Conservation (phyloP, 1,140 invertebrate species). For the Vanessa tameamea region DNA sequence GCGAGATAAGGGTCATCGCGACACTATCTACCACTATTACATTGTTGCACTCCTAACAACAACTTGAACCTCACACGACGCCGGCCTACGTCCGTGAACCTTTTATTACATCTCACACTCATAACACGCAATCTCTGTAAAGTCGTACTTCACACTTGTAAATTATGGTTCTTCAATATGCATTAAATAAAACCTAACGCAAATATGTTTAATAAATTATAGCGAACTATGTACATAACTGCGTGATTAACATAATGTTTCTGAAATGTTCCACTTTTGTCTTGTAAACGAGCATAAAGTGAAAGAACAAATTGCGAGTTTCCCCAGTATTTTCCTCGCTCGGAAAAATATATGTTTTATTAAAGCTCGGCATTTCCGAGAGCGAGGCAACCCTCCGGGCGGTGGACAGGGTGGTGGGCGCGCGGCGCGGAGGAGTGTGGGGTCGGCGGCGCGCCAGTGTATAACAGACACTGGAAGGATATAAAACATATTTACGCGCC, state of each 20-base stretch:
- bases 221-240: constrained; percentile 72
- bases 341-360: constrained; percentile 81
- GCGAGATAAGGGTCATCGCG: constrained; percentile 71
- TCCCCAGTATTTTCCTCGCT: constrained; percentile 80
- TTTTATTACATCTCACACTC: constrained; percentile 53
- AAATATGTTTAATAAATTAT: constrained; percentile 55
- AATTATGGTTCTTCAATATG: constrained; percentile 29
- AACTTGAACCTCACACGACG: constrained; percentile 39
- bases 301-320: constrained; percentile 81
- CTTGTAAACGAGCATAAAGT: constrained; percentile 81
- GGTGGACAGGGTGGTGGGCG: constrained; percentile 49
- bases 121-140: constrained; percentile 29
- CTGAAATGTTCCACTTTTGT: constrained; percentile 80
- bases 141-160: background rate
- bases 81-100: constrained; percentile 12
- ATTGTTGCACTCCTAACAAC: constrained; percentile 33
- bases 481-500: constrained; percentile 81
- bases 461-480: constrained; percentile 80
- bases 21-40: constrained; percentile 52
- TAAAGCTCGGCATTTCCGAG: constrained; percentile 80
- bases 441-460: constrained; percentile 71
- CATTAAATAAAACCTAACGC: constrained; percentile 38
- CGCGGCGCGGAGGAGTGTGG: constrained; percentile 37
- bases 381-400: constrained; percentile 72
- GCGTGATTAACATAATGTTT: constrained; percentile 79